These are phyloP conservation scores for Lichenostomus cassidix DNA, from an alignment of 2,113 vertebrate species.

Conservation along the genomic window DNA sequence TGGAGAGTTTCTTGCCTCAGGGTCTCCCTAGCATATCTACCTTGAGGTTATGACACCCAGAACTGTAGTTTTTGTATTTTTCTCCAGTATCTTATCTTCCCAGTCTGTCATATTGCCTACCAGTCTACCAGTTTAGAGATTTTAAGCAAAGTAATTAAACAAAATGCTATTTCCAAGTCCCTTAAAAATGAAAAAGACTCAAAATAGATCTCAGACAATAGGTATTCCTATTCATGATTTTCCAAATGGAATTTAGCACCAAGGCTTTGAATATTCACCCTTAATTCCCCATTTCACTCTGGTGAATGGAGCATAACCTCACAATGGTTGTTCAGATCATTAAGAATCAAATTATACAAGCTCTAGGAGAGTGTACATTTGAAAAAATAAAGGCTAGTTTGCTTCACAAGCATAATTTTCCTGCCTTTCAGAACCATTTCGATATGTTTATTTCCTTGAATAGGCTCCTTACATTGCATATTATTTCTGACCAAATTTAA, in stretches of 20 bases:
- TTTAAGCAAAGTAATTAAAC: neutral
- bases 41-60: neutral
- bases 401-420: neutral
- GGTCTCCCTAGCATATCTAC: neutral
- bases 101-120: neutral
- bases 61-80: neutral
- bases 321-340: neutral
- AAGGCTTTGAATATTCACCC: neutral
- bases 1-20: neutral
- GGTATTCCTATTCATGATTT: neutral
- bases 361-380: neutral
- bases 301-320: neutral
- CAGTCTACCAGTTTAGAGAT: neutral
- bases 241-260: neutral
- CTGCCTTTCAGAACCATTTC: neutral
- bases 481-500: neutral
- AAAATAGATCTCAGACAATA: neutral
- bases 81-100: neutral
- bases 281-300: neutral
- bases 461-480: neutral
- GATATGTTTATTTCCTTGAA: neutral
- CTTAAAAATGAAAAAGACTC: neutral
- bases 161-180: neutral
- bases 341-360: neutral
- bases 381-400: neutral